Percentiles rank a stretch among this genome's conserved stretches.
These are phyloP conservation scores for Mugil cephalus DNA, from an alignment of 2,113 vertebrate species.

Conservation along the genomic window DNA sequence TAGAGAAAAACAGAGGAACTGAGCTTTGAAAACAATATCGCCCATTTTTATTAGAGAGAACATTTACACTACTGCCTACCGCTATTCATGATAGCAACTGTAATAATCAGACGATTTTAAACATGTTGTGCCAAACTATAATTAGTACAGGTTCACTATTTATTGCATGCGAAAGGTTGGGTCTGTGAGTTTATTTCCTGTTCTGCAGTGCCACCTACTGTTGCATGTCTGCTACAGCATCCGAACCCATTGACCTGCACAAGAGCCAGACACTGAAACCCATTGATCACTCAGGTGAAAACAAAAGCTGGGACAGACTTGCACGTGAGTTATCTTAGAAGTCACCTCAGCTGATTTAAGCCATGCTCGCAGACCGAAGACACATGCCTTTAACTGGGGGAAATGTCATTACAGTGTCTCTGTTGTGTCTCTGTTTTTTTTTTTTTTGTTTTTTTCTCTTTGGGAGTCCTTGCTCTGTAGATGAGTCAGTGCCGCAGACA, in stretches of 20 bases:
- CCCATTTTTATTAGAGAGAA: not conserved
- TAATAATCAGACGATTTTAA: not conserved
- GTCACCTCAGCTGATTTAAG: slow-evolving; percentile 14
- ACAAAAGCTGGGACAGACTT: too few species aligned
- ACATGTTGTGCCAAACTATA: not conserved
- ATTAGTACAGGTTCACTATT: too few species aligned
- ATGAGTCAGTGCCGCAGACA: not conserved
- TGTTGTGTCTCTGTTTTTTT: too few species aligned
- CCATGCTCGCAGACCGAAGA: not conserved
- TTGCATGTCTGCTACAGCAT: not conserved
- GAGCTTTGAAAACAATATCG: not conserved
- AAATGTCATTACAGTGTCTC: not conserved
- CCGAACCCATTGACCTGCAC: slow-evolving; percentile 36
- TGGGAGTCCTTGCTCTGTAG: not conserved
- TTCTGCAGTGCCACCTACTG: slow-evolving; percentile 59
- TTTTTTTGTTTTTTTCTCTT: too few species aligned
- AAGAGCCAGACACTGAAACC: slow-evolving; percentile 1
- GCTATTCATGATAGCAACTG: not conserved
- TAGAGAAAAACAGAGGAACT: not conserved
- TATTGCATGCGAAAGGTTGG: too few species aligned
- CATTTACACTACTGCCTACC: not conserved
- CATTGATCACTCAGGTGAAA: slow-evolving; percentile 28
- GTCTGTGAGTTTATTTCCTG: slow-evolving; percentile 9
- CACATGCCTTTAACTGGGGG: not conserved
- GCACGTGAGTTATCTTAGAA: not conserved